These are phyloP conservation scores for Amazona guildingii DNA, from an alignment of 2,113 vertebrate species.

Conservation along the genomic window DNA sequence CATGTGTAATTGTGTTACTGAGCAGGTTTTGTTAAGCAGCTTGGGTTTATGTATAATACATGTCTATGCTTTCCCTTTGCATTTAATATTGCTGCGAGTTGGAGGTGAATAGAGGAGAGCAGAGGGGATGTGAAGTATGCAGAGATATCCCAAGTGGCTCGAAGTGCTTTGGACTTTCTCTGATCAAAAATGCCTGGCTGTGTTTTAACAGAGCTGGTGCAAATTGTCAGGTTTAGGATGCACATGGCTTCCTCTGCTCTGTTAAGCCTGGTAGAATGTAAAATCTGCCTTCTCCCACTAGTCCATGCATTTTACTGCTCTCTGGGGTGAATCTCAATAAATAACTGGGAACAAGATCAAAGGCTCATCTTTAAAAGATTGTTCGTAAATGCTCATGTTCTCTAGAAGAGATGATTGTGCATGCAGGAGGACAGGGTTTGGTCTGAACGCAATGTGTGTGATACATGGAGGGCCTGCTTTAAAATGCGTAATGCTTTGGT, in stretches of 20 bases:
- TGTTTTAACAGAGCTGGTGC: neutral
- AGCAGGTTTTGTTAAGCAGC: neutral
- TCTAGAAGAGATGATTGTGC: neutral
- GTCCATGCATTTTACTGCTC: constrained; percentile 38
- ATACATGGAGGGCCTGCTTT: neutral
- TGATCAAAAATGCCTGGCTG: neutral
- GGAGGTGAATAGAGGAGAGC: neutral
- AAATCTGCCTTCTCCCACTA: constrained; percentile 14
- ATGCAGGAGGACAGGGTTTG: neutral
- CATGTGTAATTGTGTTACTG: neutral
- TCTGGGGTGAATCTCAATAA: constrained; percentile 49
- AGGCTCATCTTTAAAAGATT: constrained; percentile 28
- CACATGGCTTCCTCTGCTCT: neutral
- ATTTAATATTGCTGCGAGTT: neutral
- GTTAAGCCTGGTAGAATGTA: constrained; percentile 8
- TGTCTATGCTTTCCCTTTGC: neutral
- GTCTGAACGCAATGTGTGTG: neutral
- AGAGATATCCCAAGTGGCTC: neutral
- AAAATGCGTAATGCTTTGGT: neutral
- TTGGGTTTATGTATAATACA: neutral
- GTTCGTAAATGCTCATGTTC: neutral
- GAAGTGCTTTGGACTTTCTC: neutral
- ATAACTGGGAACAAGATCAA: constrained; percentile 63
- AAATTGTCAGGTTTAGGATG: neutral
- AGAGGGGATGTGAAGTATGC: neutral